Base-by-base conservation (phyloP, 2,797 vertebrate genomes). In the Gorsachius magnificus region DNA sequence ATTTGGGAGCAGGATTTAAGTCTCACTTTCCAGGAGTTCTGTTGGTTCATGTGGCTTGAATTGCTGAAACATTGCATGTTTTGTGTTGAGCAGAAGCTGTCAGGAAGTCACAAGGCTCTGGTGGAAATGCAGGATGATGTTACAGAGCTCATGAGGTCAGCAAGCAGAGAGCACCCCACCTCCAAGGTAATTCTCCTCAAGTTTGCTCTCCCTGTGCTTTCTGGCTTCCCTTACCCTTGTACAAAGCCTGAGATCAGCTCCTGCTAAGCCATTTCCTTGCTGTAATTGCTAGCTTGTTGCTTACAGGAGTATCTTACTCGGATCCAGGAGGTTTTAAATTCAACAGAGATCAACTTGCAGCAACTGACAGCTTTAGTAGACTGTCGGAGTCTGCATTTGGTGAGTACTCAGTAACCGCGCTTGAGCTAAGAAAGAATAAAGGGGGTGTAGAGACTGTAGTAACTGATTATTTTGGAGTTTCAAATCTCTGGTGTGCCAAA, bases 121-220 rank as follows among this genome's bases (percentile, higher is more conserved):
- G 99, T 99, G 87, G 99, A 99, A 98, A 99, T 99, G 99, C 99
- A 99, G 92, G 99, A 99, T 21, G 98, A 99, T 11, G 98, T 99
- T 92, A 96, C 95, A 0, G 99, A 99, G 63, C 99, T 99, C 64
- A 98, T 99, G 97, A 98, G 93, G 91, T 99, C 98, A 9, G 98
- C 98, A 11, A 97, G 98, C 48, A 97, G 97, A 95, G 99, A 99
- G 60, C 97, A 98, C 46, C 98, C 98, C 14, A 98, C 98, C 95
- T 98, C 99, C 85, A 99, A 99, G 99, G 99, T 99, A 98, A 96
- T 94, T 38, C 25, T 29, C 24, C 56, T 56, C 29, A 33, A 9
- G 3, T 35, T 35, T 63, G 16, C 38, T 87, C 46, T 78, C 26
- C 16, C 5, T 68, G 7, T 24, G 26, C 54, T 61, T 48, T 66